Conservation (phyloP, 2,797 vertebrate genomes). For the Acrossocheilus fasciatus region DNA sequence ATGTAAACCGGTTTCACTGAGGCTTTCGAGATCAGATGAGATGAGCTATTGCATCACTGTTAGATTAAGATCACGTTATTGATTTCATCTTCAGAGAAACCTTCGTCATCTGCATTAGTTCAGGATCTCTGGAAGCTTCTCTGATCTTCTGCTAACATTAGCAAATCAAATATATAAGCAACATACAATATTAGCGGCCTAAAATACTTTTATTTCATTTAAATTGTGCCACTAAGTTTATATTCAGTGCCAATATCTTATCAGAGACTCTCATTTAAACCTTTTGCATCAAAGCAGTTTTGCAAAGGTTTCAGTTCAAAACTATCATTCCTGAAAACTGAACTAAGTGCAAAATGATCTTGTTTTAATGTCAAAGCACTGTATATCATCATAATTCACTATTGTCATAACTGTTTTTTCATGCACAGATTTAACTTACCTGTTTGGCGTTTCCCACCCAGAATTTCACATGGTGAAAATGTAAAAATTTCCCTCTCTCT, state of each 20-base stretch:
- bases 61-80: conserved; percentile 8
- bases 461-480: conserved; percentile 84
- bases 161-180: background rate
- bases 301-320: no score
- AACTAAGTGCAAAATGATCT: background rate
- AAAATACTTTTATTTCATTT: background rate
- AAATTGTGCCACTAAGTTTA: background rate
- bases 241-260: background rate
- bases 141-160: background rate
- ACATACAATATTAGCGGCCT: background rate
- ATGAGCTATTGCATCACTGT: conserved; percentile 2
- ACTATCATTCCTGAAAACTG: background rate
- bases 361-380: background rate
- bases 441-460: conserved; percentile 89
- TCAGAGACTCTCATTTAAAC: background rate
- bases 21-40: background rate
- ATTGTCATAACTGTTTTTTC: background rate
- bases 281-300: background rate
- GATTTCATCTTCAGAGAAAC: background rate
- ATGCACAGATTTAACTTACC: conserved; percentile 68
- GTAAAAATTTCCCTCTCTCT: conserved; percentile 77
- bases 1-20: background rate
- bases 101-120: background rate
- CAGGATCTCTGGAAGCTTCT: background rate
- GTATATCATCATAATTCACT: background rate